Percentiles rank a stretch among this genome's conserved stretches.
Conservation (phyloP, 1,140 invertebrate species). For the Caenorhabditis elegans region DNA sequence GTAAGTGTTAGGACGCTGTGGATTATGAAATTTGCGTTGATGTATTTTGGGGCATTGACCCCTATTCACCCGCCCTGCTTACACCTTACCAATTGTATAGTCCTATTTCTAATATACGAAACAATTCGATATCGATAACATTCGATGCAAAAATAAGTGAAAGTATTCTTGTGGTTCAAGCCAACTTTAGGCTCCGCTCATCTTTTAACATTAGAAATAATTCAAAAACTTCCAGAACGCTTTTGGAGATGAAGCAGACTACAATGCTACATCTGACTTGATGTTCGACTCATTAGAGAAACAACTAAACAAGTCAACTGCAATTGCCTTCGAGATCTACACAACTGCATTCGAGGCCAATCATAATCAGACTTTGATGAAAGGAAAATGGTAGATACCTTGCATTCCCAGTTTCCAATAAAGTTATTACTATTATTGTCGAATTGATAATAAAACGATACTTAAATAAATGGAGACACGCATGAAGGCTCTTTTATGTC, state of each 20-base stretch:
- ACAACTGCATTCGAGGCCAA: neutral
- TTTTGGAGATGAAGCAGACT: neutral
- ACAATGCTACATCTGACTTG: neutral
- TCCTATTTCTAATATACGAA: no score
- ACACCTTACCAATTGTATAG: no score
- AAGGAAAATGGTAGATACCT: neutral
- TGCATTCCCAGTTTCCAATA: neutral
- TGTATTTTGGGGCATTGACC: no score
- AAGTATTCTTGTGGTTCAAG: no score
- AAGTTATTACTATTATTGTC: neutral
- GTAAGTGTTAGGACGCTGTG: neutral
- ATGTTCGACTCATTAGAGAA: neutral
- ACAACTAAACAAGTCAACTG: neutral
- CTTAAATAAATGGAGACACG: neutral
- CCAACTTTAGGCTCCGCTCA: no score
- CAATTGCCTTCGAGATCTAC: neutral
- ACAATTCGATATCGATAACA: no score
- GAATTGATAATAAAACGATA: neutral
- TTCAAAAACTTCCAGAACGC: neutral
- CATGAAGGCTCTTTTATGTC: neutral
- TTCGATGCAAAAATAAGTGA: no score
- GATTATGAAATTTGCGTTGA: no score
- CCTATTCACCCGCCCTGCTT: no score
- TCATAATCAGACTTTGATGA: slow-evolving; percentile 4
- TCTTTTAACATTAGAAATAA: no score